A percentile compares a stretch with the other conserved stretches of the same genome.
These are phyloP conservation scores for Pholis gunnellus DNA, from an alignment of 2,113 vertebrate genomes.

Conservation along the genomic window DNA sequence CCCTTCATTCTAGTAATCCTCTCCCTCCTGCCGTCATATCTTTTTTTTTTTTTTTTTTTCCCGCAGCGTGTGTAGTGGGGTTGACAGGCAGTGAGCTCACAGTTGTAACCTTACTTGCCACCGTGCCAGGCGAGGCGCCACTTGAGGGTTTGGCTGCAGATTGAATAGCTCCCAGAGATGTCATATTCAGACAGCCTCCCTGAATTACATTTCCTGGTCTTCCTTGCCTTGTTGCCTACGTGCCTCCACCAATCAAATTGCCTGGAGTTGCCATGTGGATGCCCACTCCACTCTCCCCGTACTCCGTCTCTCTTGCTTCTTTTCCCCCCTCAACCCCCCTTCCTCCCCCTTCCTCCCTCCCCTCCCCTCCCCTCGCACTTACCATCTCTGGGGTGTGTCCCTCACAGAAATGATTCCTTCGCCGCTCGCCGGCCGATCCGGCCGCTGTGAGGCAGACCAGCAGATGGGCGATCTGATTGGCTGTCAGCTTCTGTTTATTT, in stretches of 20 bases:
- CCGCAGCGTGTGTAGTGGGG: constrained; percentile 61
- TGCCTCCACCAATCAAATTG: constrained; percentile 71
- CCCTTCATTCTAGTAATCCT: constrained; percentile 9
- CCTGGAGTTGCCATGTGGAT: constrained; percentile 54
- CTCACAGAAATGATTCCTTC: constrained; percentile 61
- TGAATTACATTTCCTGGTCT: constrained; percentile 81
- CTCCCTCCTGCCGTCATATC: constrained; percentile 22
- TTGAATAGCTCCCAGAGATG: constrained; percentile 82
- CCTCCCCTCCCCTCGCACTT: constrained; percentile 10
- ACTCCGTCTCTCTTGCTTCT: constrained; percentile 12
- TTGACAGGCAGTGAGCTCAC: constrained; percentile 81
- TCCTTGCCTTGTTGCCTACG: constrained; percentile 74
- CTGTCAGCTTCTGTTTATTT: constrained; percentile 78
- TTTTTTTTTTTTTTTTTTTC: background rate
- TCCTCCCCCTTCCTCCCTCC: background rate
- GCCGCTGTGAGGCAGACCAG: constrained; percentile 64
- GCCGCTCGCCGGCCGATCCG: constrained; percentile 58
- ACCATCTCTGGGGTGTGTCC: constrained; percentile 63
- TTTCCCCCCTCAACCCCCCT: background rate
- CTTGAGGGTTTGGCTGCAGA: constrained; percentile 80
- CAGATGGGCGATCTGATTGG: constrained; percentile 81
- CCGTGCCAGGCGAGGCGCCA: constrained; percentile 76
- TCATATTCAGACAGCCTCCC: constrained; percentile 80
- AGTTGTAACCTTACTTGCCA: constrained; percentile 79
- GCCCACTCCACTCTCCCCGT: constrained; percentile 31